Evolutionary conservation across 1,140 invertebrate species (phyloP), one percentile per base, ranked within the genome.

Genomic region (Eueides isabella): DNA sequence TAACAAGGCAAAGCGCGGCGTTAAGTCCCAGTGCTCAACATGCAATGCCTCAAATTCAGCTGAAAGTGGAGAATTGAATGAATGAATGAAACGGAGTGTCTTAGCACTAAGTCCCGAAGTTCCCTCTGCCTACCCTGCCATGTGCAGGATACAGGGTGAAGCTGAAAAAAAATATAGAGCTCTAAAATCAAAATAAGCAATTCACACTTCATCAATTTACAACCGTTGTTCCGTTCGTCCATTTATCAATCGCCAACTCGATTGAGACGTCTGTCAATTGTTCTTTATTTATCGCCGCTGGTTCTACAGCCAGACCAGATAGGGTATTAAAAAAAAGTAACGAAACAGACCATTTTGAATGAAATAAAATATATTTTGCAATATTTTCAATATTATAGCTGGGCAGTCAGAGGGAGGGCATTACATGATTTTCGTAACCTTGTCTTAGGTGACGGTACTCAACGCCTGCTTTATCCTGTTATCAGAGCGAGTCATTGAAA

Each of bases 191-290:
- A n/a, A 7, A 44, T 44, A 19, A 19, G n/a, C 41, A 44, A 55
- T 48, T 48, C 41, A 55, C 48, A 26, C 23, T 26, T 55, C 41
- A 23, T 26, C 19, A 55, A 23, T 26, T 55, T 26, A 55, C 2
- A 3, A 1, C 9, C 7, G 11, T 55, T 55, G 48, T 26, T 55
- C 16, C n/a, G 41, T 48, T 55, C 48, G 23, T 19, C 12, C 23
- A 55, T 55, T 55, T 23, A 55, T 55, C 48, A 55, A 23, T 14
- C 48, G 7, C 41, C 41, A 48, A 5, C 41, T 48, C 41, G 41
- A 55, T 55, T 12, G 48, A 55, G 48, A n/a, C 48, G 48, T 55
- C 48, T 55, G 48, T 55, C 48, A 55, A 26, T 55, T 55, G 48
- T 55, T 55, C 9, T 55, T 55, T 55, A 55, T 55, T 55, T 26